Evolutionary conservation across 2,888 invertebrate genomes (phyloP).

Genomic region (Dolomedes plantarius): DNA sequence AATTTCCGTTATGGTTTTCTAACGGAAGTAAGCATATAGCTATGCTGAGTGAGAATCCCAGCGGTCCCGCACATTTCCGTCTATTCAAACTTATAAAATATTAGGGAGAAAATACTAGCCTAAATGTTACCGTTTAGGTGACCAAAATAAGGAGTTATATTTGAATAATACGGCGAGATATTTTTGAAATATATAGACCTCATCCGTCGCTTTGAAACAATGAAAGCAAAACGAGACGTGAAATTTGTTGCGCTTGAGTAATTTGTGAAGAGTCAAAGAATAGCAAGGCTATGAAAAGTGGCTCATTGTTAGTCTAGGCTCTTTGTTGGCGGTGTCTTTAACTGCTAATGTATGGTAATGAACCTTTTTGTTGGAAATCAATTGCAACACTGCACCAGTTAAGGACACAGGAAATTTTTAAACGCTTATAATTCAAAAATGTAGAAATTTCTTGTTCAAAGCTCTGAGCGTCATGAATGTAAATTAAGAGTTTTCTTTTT

Average conservation of each 20-base stretch:
- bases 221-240: conserved; percentile 17
- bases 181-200: conserved; percentile 2
- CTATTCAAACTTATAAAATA: too few relatives aligned
- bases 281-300: conserved; percentile 42
- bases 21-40: too few relatives aligned
- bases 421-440: not conserved
- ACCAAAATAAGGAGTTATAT: not conserved
- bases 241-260: conserved; percentile 27
- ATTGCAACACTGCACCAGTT: not conserved
- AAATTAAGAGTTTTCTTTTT: not conserved
- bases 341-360: not conserved
- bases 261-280: conserved; percentile 40
- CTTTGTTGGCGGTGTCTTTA: conserved; percentile 35
- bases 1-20: too few relatives aligned
- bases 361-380: not conserved
- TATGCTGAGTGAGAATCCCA: too few relatives aligned
- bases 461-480: not conserved
- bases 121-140: too few relatives aligned
- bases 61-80: too few relatives aligned
- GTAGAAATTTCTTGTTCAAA: not conserved
- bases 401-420: not conserved
- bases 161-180: not conserved
- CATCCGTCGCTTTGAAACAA: conserved; percentile 24
- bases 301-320: conserved; percentile 37
- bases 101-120: too few relatives aligned